phyloP scores from a whole-genome alignment of 2,888 invertebrate genomes.

The Tribolium freemani region DNA sequence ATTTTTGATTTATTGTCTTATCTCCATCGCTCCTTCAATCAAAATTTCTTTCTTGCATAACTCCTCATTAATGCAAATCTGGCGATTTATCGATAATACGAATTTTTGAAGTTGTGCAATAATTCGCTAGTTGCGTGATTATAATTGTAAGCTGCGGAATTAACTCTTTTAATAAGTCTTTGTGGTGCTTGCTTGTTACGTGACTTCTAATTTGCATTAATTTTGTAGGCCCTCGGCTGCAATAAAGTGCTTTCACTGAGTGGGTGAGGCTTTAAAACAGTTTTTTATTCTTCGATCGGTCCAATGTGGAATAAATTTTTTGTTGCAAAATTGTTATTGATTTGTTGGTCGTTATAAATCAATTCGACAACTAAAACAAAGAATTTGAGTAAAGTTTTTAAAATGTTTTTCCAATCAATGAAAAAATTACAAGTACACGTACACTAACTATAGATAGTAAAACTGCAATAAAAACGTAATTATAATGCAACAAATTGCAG shows the following conservation, averaged over 20 bases:
- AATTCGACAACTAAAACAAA: no score
- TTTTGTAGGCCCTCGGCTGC: conserved; percentile 21
- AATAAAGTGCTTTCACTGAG: conserved; percentile 24
- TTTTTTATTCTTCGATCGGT: background rate
- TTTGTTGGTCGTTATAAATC: no score
- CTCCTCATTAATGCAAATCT: background rate
- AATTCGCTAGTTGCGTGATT: conserved; percentile 10
- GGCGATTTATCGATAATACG: conserved; percentile 2
- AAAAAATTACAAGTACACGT: no score
- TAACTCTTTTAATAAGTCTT: conserved; percentile 30
- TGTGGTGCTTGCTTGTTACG: conserved; percentile 5
- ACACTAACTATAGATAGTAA: no score
- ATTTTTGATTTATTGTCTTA: conserved; percentile 16
- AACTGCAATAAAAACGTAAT: no score
- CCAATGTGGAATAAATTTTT: background rate
- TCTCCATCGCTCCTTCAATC: no score
- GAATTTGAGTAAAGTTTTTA: no score
- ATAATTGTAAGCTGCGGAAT: conserved; percentile 19
- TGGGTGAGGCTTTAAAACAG: conserved; percentile 15
- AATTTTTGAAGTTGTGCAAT: conserved; percentile 10
- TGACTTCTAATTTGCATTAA: conserved; percentile 32
- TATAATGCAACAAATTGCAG: no score
- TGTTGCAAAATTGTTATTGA: no score
- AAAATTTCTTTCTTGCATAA: conserved; percentile 7
- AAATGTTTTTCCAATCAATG: no score